A percentile compares a stretch with the other conserved stretches of the same genome.
These are phyloP conservation scores for Drosophila bifasciata DNA, from an alignment of 1,140 invertebrate genomes.

Conservation along the genomic window DNA sequence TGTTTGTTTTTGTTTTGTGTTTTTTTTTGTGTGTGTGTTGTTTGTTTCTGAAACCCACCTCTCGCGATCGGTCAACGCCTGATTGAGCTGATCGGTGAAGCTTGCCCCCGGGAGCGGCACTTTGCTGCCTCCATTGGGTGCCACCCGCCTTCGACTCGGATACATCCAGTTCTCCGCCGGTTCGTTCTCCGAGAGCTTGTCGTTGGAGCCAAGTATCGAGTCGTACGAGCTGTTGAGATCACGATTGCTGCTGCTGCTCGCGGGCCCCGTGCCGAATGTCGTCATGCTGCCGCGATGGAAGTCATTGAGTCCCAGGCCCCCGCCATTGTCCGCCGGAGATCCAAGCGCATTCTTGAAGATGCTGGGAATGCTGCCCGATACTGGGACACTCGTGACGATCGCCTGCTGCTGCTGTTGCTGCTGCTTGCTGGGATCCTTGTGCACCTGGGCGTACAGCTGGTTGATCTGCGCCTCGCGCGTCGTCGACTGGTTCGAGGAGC, in stretches of 20 bases:
- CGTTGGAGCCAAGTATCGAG: constrained; percentile 83
- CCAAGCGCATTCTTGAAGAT: constrained; percentile 77
- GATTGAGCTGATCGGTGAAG: constrained; percentile 92
- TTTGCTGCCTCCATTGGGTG: constrained; percentile 78
- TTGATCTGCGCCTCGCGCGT: constrained; percentile 80
- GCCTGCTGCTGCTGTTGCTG: constrained; percentile 53
- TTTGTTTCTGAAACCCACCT: constrained; percentile 84
- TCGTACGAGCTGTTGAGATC: constrained; percentile 84
- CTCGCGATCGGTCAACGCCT: constrained; percentile 91
- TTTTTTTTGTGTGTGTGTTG: neutral
- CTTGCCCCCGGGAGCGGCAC: constrained; percentile 86
- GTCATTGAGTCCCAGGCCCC: constrained; percentile 50
- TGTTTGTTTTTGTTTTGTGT: constrained; percentile 23
- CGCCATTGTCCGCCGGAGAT: constrained; percentile 66
- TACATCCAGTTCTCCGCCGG: constrained; percentile 84
- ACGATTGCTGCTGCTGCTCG: constrained; percentile 68
- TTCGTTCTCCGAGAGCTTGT: constrained; percentile 81
- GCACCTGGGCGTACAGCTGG: constrained; percentile 82
- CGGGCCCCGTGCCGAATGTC: constrained; percentile 66
- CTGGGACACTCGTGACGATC: constrained; percentile 7
- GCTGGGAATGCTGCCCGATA: constrained; percentile 50
- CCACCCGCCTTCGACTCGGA: constrained; percentile 77
- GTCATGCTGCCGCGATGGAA: constrained; percentile 82
- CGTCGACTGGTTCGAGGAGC: constrained; percentile 69
- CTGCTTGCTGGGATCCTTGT: constrained; percentile 82